Percentiles rank a stretch among this genome's conserved stretches.
Conservation (phyloP, 2,113 vertebrate species). For the Miniopterus natalensis region DNA sequence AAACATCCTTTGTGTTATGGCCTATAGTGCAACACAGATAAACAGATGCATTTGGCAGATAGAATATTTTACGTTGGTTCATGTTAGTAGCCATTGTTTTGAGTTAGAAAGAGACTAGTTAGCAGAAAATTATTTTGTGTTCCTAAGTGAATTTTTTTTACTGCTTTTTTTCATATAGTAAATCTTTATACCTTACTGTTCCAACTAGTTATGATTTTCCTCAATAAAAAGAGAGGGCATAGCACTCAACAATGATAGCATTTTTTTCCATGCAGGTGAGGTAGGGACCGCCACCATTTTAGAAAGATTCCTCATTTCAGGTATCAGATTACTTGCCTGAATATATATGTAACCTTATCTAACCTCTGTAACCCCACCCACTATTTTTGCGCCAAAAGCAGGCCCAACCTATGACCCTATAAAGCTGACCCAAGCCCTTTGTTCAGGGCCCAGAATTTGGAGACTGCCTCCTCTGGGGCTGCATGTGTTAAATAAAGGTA, state of each 20-base stretch:
- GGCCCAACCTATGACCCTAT: too few relatives aligned
- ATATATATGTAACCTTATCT: too few relatives aligned
- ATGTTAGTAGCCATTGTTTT: conserved; percentile 1
- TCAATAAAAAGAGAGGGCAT: not conserved
- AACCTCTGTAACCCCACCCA: too few relatives aligned
- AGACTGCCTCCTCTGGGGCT: too few relatives aligned
- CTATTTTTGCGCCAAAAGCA: too few relatives aligned
- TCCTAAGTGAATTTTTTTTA: not conserved
- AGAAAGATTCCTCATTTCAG: too few relatives aligned
- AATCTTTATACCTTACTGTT: not conserved
- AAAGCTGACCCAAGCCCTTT: too few relatives aligned
- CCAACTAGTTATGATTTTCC: not conserved
- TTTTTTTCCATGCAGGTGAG: not conserved
- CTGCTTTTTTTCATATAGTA: not conserved
- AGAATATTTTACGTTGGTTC: not conserved
- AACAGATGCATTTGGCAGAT: not conserved
- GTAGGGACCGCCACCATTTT: too few relatives aligned
- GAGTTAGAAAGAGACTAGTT: not conserved
- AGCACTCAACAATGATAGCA: not conserved
- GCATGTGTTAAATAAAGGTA: too few relatives aligned
- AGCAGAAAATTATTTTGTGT: not conserved
- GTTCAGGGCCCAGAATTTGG: too few relatives aligned
- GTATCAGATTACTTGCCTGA: too few relatives aligned
- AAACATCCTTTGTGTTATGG: not conserved
- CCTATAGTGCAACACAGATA: not conserved